Evolutionary conservation across 2,797 vertebrate genomes (phyloP).

Genomic region (Stomatorhinus walkeri): DNA sequence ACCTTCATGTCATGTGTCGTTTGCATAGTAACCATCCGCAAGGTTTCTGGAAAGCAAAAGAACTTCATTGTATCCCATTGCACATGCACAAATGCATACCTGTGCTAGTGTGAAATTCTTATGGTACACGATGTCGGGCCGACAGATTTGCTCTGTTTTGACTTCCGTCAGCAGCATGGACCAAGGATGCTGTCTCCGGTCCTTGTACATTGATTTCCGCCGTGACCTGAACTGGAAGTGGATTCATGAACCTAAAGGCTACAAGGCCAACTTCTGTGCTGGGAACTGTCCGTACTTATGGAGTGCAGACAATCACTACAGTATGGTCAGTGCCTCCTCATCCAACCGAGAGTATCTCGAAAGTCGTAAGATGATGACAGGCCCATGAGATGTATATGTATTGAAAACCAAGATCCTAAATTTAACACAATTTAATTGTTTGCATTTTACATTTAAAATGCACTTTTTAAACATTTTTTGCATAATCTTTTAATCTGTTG

Average conservation of each 20-base stretch:
- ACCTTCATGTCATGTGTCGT: conserved; percentile 8
- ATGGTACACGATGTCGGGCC: neutral
- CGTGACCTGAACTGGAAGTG: conserved; percentile 77
- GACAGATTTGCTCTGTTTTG: neutral
- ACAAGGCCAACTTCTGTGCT: conserved; percentile 74
- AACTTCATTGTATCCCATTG: neutral
- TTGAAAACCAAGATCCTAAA: neutral
- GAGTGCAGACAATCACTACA: conserved; percentile 76
- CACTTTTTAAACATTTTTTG: neutral
- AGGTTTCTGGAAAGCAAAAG: neutral
- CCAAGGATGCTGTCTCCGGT: conserved; percentile 68
- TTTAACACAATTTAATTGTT: neutral
- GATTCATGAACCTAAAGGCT: conserved; percentile 76
- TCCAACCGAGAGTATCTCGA: neutral
- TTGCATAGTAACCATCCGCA: neutral
- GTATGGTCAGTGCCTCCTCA: conserved; percentile 57
- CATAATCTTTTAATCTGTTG: neutral
- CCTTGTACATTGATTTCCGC: conserved; percentile 75
- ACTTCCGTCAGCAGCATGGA: conserved; percentile 52
- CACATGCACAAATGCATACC: neutral
- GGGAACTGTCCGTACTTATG: conserved; percentile 74
- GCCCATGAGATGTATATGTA: neutral
- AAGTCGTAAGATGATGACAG: neutral
- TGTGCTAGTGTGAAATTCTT: neutral
- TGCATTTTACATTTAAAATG: neutral